Conservation (phyloP, 2,888 invertebrate genomes). For the Drosophila seclusa region DNA sequence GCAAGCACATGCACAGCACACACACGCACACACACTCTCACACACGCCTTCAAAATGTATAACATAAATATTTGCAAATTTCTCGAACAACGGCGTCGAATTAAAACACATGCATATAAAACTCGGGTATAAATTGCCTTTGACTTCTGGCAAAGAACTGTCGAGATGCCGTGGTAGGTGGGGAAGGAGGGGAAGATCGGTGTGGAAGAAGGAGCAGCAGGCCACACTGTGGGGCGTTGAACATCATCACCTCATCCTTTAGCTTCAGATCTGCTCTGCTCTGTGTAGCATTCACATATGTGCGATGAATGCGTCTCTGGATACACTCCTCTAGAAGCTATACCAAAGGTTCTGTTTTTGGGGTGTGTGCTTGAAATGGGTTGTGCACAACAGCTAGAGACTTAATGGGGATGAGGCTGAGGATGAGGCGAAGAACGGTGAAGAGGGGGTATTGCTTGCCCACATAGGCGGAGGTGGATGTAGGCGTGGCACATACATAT, state of each 20-base stretch:
- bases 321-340: slow-evolving; percentile 10
- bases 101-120: slow-evolving; percentile 60
- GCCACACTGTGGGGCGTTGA: slow-evolving; percentile 64
- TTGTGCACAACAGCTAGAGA: slow-evolving; percentile 24
- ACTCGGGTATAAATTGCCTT: slow-evolving; percentile 61
- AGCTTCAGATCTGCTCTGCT: slow-evolving; percentile 5
- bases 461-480: slow-evolving; percentile 33
- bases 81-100: slow-evolving; percentile 54
- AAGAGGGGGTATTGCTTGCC: not conserved
- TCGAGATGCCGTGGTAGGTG: not conserved
- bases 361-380: slow-evolving; percentile 64
- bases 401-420: slow-evolving; percentile 26
- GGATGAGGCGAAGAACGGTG: not conserved
- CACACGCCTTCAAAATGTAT: slow-evolving; percentile 72
- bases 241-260: slow-evolving; percentile 76
- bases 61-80: slow-evolving; percentile 69
- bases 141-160: slow-evolving; percentile 60
- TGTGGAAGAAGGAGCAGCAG: slow-evolving; percentile 5
- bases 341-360: slow-evolving; percentile 45
- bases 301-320: slow-evolving; percentile 33
- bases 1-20: slow-evolving; percentile 4
- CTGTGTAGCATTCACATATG: slow-evolving; percentile 29
- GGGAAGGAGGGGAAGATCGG: not conserved
- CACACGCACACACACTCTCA: slow-evolving; percentile 14
- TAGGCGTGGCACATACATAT: slow-evolving; percentile 52